These are phyloP conservation scores for Prietella phreatophila DNA, from an alignment of 2,113 vertebrate genomes.

Conservation along the genomic window DNA sequence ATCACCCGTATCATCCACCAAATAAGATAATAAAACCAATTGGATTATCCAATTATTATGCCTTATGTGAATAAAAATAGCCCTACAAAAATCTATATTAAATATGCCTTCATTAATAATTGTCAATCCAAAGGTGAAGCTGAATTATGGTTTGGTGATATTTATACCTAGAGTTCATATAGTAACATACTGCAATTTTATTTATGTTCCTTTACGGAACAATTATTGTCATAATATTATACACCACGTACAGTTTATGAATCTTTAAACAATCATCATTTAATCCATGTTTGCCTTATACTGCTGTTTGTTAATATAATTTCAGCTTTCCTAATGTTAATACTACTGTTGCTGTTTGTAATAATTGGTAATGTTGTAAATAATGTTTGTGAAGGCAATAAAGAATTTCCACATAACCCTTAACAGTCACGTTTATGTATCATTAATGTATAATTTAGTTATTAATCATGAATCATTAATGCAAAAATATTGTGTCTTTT, in stretches of 20 bases:
- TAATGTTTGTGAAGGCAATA: neutral
- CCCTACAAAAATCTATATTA: neutral
- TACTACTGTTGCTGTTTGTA: neutral
- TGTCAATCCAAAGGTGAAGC: neutral
- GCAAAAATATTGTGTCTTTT: conserved; percentile 11
- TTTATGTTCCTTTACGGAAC: neutral
- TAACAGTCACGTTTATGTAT: neutral
- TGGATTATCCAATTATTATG: neutral
- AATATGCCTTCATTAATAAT: neutral
- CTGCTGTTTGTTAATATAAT: neutral
- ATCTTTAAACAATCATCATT: neutral
- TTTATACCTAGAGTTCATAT: neutral
- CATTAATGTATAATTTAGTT: neutral
- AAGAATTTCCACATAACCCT: neutral
- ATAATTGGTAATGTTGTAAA: neutral
- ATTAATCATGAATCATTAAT: neutral
- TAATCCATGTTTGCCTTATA: neutral
- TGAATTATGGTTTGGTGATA: neutral
- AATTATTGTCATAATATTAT: neutral
- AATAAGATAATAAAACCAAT: neutral
- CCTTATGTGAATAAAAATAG: neutral
- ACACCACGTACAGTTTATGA: neutral
- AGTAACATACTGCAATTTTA: neutral
- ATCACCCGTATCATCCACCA: neutral
- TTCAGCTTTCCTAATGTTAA: neutral